phyloP scores from a whole-genome alignment of 2,113 vertebrate species.

The Scolopax mira region DNA sequence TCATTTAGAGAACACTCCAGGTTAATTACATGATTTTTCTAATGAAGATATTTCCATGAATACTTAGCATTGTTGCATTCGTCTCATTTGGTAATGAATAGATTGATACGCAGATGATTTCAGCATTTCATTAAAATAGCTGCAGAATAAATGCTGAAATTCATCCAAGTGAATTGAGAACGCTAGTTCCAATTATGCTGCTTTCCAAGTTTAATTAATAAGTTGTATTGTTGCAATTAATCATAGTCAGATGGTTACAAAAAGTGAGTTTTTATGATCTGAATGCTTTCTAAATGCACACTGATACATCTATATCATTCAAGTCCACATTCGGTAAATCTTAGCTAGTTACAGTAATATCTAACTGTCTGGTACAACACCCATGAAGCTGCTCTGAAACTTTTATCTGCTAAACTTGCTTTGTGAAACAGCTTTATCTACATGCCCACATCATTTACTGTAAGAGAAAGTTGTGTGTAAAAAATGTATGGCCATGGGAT shows the following conservation, averaged over 20 bases:
- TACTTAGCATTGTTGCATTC: conserved; percentile 44
- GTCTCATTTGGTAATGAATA: conserved; percentile 53
- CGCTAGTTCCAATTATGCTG: conserved; percentile 35
- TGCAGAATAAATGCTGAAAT: conserved; percentile 49
- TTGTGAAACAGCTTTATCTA: too few relatives aligned
- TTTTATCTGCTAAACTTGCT: neutral
- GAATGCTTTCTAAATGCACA: neutral
- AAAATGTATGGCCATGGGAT: neutral
- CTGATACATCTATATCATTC: neutral
- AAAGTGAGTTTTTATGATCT: neutral
- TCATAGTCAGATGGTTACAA: conserved; percentile 20
- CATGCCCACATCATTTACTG: neutral
- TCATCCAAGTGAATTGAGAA: conserved; percentile 38
- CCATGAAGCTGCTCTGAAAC: neutral
- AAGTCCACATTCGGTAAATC: neutral
- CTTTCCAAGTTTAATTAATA: conserved; percentile 66
- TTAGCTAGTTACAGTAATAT: neutral
- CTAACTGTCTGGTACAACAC: neutral
- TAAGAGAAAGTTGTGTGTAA: neutral
- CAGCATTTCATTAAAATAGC: conserved; percentile 55
- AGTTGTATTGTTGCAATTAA: conserved; percentile 53
- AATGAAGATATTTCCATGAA: conserved; percentile 66
- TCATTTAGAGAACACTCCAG: conserved; percentile 40
- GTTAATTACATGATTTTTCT: conserved; percentile 59
- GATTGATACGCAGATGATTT: conserved; percentile 41